Base-by-base conservation (phyloP, 1,140 invertebrate genomes). In the Matsumurasca onukii region DNA sequence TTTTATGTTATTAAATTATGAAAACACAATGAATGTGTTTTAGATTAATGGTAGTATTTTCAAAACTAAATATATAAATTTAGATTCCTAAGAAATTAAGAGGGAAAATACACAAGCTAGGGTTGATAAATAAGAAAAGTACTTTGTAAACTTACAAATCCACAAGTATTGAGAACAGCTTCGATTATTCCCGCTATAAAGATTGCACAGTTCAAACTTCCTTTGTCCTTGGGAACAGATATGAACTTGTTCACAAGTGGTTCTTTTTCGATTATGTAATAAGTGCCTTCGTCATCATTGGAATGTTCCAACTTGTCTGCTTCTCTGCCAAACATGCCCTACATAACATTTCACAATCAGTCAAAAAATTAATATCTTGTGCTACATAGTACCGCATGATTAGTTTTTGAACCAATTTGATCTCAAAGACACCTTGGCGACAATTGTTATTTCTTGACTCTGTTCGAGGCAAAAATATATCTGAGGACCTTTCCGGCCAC, bases 201-300 rank as follows among this genome's bases (percentile, higher is more conserved):
- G 48, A 95, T 93, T n/a, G 97, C 96, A 85, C 97, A 99, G 79
- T 99, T 99, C 0, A 99, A 81, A 73, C 90, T 95, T 62, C 94
- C 93, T 82, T 98, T 99, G 78, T 99, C 97, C 79, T 98, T 97
- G 3, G 97, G 97, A 34, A 99, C 92, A 67, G 97, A 99, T 74
- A 99, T 98, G 79, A 91, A 99, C 77, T 91, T 93, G 80, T 99
- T 99, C 0, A 98, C 95, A 69, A 99, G 75, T 17, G 97, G 94
- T 76, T 99, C 97, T 78, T 97, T n/a, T 97, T 99, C 98, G 76
- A 99, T 99, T 17, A 99, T 93, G 77, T 99, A 99, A 82, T 99
- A 98, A 24, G 93, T 98, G 70, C 91, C 86, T 76, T 98, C 95
- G 83, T 99, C 97, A 82, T 99, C 97, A 83, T 98, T 98, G 12